Evolutionary conservation across 1,140 invertebrate species (phyloP), one percentile per base, ranked within the genome.

Genomic region (Amphibalanus amphitrite): DNA sequence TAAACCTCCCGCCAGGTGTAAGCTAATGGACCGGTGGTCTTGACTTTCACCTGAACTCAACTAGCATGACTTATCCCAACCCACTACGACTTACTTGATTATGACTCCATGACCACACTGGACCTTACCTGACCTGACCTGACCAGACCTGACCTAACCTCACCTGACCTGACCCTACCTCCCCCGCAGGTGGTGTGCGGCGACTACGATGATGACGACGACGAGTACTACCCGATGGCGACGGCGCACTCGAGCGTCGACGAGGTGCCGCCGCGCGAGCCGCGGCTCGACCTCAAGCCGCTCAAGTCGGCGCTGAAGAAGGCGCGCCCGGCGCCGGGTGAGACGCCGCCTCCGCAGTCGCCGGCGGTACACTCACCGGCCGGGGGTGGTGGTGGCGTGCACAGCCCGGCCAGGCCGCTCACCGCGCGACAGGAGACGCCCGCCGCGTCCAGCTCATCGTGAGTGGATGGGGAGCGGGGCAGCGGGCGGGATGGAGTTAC

Each of bases 231-330:
- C 65, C 65, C 65, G 26, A 67, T 67, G 65, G 28, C 28, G 65
- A 3, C 65, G 47, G 47, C 47, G 47, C 47, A 23, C 20, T 23
- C 13, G 6, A 20, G 1, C 47, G 72, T 76, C 20, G 75, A 76
- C 64, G 75, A 76, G 69, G 74, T 81, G 82, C 71, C 84, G 84
- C 80, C 83, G 83, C 72, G 86, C 70, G 76, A 76, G 64, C 79
- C 80, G 38, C 76, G 77, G 15, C 88, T 91, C 78, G 89, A 93
- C 82, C 91, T 91, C 72, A 86, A 92, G 82, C 92, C 92, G 72
- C 84, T 93, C 69, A 95, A 95, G 79, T 93, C 90, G 29, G 92
- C 92, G n/a, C 83, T 94, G 65, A 94, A 94, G 82, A 95, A 94
- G 79, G 88, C 89, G 76, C 79, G 81, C 20, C 75, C 83, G 75